phyloP scores from a whole-genome alignment of 2,888 invertebrate species.

The Troilus luridus region DNA sequence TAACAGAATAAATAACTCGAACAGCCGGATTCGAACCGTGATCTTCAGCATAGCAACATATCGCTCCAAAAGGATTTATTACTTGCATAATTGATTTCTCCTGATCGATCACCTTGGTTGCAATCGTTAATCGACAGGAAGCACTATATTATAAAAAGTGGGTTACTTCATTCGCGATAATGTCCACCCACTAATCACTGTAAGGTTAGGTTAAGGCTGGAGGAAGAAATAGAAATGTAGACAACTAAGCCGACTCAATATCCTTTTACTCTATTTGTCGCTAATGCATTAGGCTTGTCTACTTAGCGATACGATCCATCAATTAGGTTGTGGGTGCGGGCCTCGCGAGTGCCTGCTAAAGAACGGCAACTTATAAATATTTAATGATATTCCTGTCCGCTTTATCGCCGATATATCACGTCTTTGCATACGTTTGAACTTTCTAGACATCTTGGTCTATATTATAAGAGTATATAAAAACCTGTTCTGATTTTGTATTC shows the following conservation, averaged over 20 bases:
- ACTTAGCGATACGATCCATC: not conserved
- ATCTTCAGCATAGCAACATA: too few relatives aligned
- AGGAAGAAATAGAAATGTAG: not conserved
- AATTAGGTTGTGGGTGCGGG: not conserved
- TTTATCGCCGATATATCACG: not conserved
- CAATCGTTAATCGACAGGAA: not conserved
- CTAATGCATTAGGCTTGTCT: slow-evolving; percentile 5
- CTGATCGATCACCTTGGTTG: not conserved
- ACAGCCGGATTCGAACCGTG: too few relatives aligned
- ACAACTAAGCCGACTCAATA: not conserved
- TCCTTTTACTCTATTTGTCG: slow-evolving; percentile 1
- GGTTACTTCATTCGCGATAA: not conserved
- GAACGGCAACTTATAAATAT: not conserved
- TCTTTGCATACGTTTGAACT: not conserved
- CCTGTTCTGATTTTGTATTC: not conserved
- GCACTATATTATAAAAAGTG: not conserved
- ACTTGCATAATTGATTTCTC: not conserved
- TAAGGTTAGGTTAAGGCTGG: not conserved
- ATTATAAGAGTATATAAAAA: not conserved
- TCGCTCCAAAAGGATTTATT: too few relatives aligned
- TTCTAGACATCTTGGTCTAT: not conserved
- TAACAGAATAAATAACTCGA: too few relatives aligned
- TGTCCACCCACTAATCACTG: not conserved
- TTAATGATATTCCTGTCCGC: not conserved
- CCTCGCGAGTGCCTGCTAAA: not conserved